Evolutionary conservation across 2,888 invertebrate species (phyloP).

Genomic region (Mythimna vitellina): DNA sequence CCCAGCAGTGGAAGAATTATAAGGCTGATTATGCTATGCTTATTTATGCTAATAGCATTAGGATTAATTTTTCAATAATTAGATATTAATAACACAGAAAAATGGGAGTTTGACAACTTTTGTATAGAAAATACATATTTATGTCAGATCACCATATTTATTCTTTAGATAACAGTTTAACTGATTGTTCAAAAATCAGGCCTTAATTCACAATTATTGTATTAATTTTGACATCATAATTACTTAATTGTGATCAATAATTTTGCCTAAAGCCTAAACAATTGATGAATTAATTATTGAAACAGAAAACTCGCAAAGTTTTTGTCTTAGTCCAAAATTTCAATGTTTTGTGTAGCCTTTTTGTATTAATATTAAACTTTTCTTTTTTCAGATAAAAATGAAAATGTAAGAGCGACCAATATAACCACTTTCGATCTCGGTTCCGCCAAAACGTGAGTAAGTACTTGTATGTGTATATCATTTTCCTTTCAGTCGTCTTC

Average conservation of each 20-base stretch:
- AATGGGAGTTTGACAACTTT: no score
- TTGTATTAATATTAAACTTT: background rate
- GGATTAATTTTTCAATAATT: no score
- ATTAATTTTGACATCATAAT: background rate
- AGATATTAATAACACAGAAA: no score
- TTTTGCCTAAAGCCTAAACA: background rate
- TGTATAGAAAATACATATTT: no score
- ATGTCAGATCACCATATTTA: no score
- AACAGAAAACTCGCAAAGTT: background rate
- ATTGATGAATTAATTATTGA: background rate
- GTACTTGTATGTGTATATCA: conserved; percentile 72
- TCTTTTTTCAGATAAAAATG: conserved; percentile 74
- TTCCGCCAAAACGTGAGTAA: conserved; percentile 88
- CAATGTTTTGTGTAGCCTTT: background rate
- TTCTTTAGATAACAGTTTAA: no score
- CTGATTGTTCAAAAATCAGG: background rate
- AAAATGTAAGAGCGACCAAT: conserved; percentile 67
- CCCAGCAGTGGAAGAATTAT: no score
- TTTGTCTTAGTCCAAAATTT: background rate
- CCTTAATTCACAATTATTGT: background rate
- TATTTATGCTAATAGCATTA: no score
- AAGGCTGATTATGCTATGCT: no score
- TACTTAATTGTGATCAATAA: background rate
- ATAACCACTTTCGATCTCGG: conserved; percentile 73
- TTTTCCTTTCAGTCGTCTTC: conserved; percentile 31